These are phyloP conservation scores for Cephus cinctus DNA, from an alignment of 1,140 invertebrate genomes.

Conservation along the genomic window DNA sequence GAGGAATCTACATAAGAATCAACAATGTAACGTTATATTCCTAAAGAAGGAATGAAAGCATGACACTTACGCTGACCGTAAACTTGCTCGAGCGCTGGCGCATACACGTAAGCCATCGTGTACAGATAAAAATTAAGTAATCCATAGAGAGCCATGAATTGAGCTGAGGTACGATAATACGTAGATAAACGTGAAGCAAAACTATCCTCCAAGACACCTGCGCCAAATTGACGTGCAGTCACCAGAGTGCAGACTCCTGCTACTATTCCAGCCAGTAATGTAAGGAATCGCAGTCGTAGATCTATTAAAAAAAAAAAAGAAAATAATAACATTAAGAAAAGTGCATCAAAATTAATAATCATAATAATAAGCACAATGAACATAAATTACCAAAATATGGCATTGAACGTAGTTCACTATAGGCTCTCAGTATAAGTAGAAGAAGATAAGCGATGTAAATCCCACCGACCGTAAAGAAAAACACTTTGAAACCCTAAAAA, in stretches of 20 bases:
- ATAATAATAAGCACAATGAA: conserved; percentile 9
- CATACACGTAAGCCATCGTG: conserved; percentile 93
- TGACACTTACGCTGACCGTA: conserved; percentile 68
- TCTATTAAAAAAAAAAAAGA: conserved; percentile 62
- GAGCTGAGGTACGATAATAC: conserved; percentile 85
- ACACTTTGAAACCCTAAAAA: conserved; percentile 79
- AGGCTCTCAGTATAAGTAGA: conserved; percentile 83
- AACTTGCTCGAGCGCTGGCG: conserved; percentile 75
- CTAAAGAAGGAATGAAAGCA: background rate
- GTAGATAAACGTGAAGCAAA: conserved; percentile 86
- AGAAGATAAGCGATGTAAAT: conserved; percentile 85
- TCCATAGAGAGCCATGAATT: conserved; percentile 95
- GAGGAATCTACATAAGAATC: conserved; percentile 68
- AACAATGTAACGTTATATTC: background rate
- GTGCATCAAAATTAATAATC: background rate
- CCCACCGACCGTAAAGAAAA: conserved; percentile 83
- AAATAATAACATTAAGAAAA: background rate
- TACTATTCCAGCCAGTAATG: conserved; percentile 81
- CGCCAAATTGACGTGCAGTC: conserved; percentile 81
- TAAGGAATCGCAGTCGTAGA: conserved; percentile 88
- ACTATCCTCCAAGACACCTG: conserved; percentile 88
- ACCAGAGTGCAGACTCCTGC: conserved; percentile 76
- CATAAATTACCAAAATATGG: conserved; percentile 89
- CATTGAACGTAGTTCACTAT: conserved; percentile 93
- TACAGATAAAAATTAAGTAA: conserved; percentile 93